Evolutionary conservation across 2,888 invertebrate genomes (phyloP), one percentile per base, ranked within the genome.

Genomic region (Adelognathus sp.): DNA sequence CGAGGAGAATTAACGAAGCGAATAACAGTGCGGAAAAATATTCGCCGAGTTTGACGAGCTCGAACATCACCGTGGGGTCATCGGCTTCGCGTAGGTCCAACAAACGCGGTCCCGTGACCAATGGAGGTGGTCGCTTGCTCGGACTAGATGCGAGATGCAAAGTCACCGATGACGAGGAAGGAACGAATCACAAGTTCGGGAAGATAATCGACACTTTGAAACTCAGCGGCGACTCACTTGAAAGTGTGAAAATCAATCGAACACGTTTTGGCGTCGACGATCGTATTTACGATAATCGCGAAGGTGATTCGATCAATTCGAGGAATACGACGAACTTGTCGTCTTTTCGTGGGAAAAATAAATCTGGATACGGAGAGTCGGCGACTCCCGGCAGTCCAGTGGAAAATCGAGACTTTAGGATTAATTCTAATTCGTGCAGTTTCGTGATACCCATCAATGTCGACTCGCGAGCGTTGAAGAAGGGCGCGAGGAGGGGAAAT

Each of bases 381-480:
- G 29, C 39, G 1, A 24, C 39, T 60, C 60, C 66, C n/a, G 5
- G 58, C 31, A 74, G 52, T 52, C 66, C 39, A 1, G 24, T 41
- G 7, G 54, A 76, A 14, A 80, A 79, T 31, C 58, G 63, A 21
- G 81, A 84, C 39, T 79, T 84, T 52, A 76, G 76, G n/a, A 64
- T 72, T n/a, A 85, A 81, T 56, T 66, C 79, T 7, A 85, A 85
- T 44, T 85, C 86, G 4, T 86, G 85, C 63, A 85, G 85, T 50
- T 86, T 86, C 66, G 83, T 84, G 16, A 75, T 86, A 18, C 82
- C 84, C 11, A 70, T 83, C 54, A 11, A 46, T 7, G 76, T 75
- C 16, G 73, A 80, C 56, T 11, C 41, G 36, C 64, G 44, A 2
- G 14, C 18, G 50, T 41, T 58, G 21, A 18, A 69, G 21, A 75